Evolutionary conservation across 1,140 invertebrate species (phyloP).

Genomic region (Eurosta solidaginis): DNA sequence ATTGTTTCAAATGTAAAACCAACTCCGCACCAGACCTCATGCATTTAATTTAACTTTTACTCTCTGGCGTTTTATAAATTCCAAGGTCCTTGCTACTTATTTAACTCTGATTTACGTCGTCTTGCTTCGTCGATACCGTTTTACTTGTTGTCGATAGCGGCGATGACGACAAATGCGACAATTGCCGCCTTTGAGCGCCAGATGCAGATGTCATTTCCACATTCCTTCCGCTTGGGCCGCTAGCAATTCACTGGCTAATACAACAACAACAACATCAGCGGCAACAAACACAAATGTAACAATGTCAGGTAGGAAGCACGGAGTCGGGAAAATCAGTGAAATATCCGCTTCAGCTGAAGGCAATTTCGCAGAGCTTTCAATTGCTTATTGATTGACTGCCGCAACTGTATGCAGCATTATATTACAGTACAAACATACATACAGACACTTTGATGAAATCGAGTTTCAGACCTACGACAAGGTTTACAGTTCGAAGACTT

Average conservation of each 20-base stretch:
- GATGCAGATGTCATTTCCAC: constrained; percentile 27
- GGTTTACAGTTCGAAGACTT: background rate
- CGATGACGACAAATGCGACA: background rate
- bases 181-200: background rate
- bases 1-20: too few species aligned
- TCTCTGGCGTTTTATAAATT: too few species aligned
- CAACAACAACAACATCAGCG: background rate
- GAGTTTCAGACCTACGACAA: background rate
- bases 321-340: constrained; percentile 31
- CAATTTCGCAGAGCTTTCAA: constrained; percentile 35
- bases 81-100: too few species aligned
- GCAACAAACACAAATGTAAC: background rate
- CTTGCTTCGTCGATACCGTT: background rate
- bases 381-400: constrained; percentile 37
- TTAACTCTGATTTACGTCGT: background rate
- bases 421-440: too few species aligned
- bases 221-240: constrained; percentile 4
- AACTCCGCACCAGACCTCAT: too few species aligned
- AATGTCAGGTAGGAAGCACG: background rate
- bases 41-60: too few species aligned
- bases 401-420: background rate
- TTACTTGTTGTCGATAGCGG: background rate
- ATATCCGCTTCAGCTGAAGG: constrained; percentile 35
- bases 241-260: background rate
- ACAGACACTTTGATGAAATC: background rate